Evolutionary conservation across 2,113 vertebrate species (phyloP).

Genomic region (Podiceps cristatus): DNA sequence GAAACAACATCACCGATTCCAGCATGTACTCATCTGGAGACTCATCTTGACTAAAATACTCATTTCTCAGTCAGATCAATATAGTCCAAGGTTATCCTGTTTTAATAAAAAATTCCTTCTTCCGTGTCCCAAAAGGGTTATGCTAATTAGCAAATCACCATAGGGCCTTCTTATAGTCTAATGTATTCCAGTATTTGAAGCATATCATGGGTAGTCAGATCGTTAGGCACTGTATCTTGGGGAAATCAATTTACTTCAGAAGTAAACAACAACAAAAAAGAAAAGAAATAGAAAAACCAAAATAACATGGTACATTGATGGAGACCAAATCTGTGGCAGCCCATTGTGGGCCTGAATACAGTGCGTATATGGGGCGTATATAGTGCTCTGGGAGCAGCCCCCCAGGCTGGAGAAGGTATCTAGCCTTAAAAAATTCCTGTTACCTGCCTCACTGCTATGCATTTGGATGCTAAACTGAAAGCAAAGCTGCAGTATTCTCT

Average conservation of each 20-base stretch:
- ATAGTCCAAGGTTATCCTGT: conserved; percentile 48
- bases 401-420: neutral
- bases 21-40: conserved; percentile 33
- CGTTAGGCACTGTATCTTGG: neutral
- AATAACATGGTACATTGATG: neutral
- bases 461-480: neutral
- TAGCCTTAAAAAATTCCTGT: neutral
- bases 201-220: neutral
- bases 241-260: conserved; percentile 17
- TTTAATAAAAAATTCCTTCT: conserved; percentile 65
- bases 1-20: conserved; percentile 51
- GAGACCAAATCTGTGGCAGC: neutral
- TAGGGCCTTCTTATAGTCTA: conserved; percentile 19
- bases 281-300: neutral
- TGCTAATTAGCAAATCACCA: conserved; percentile 64
- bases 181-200: conserved; percentile 54
- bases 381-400: neutral
- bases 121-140: conserved; percentile 40
- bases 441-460: neutral
- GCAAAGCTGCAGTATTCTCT: neutral
- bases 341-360: neutral
- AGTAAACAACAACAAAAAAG: neutral
- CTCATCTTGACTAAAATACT: conserved; percentile 50
- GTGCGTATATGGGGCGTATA: neutral
- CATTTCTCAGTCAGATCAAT: conserved; percentile 51